Conservation (phyloP, 2,888 invertebrate genomes). For the Coleophora deauratella region DNA sequence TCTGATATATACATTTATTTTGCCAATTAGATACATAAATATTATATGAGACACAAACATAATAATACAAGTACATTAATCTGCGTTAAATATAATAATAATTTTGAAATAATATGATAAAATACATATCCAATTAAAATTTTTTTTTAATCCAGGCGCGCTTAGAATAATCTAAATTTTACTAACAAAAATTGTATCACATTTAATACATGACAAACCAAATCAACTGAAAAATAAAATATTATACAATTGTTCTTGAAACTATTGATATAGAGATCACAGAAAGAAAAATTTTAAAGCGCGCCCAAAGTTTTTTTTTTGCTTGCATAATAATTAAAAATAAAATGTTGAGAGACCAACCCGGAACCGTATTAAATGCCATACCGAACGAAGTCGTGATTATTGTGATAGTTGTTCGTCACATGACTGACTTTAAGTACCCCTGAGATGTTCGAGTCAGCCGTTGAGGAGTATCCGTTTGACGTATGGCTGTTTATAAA, state of each 20-base stretch:
- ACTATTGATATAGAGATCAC: background rate
- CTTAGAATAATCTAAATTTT: background rate
- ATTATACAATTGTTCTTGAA: background rate
- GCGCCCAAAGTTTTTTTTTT: slow-evolving; percentile 12
- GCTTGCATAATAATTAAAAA: slow-evolving; percentile 5
- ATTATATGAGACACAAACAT: background rate
- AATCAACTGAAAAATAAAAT: background rate
- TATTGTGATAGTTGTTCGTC: slow-evolving; percentile 5
- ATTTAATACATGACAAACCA: background rate
- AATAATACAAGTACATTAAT: background rate
- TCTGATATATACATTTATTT: slow-evolving; percentile 11
- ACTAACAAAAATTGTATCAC: background rate
- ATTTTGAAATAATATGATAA: slow-evolving; percentile 1
- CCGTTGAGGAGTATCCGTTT: background rate
- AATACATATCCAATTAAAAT: background rate
- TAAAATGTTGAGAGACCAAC: slow-evolving; percentile 2
- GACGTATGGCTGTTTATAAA: slow-evolving; percentile 28
- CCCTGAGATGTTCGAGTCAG: background rate
- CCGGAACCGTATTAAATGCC: background rate
- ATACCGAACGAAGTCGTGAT: background rate
- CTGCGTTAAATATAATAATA: background rate
- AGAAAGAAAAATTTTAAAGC: background rate
- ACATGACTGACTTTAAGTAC: background rate
- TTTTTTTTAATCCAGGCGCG: slow-evolving; percentile 17
- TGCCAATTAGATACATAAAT: slow-evolving; percentile 3